Base-by-base conservation (phyloP, 2,113 vertebrate species). In the Elephas maximus region DNA sequence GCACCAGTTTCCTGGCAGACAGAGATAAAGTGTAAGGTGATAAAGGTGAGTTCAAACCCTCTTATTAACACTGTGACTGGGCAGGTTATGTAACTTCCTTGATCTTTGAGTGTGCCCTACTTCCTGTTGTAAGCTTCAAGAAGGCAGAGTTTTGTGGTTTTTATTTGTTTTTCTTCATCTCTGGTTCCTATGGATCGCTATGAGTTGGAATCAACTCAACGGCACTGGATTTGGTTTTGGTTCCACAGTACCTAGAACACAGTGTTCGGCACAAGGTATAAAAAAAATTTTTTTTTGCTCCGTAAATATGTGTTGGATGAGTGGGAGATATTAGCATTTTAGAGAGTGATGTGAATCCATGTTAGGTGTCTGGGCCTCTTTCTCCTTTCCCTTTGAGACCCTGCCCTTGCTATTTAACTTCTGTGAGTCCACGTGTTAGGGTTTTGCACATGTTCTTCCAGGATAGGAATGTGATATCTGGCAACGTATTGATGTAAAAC, bases 361-460 rank as follows among this genome's bases (percentile, higher is more conserved):
- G 28, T n/a, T 79, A 41, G 30, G 3, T 57, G 9, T 91, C 65
- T 45, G n/a, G 12, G 53, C 17, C 37, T 1, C 88, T 83, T 21
- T 12, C 23, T 1, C 45, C 30, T 81, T 62, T 77, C 17, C 24
- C 44, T 86, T 15, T 28, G 18, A 88, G 44, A 84, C 37, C 18
- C 33, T 95, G 90, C 24, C 20, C 23, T 86, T 95, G 48, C 86
- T 78, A 0, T 71, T 63, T 92, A 84, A 62, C 18, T 45, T 21
- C 76, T 28, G 3, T 15, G 41, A 86, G 48, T 71, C 30, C 65
- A 74, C 51, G 60, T 77, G 33, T 18, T 80, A 18, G 10, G 24
- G 30, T 92, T 93, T 92, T 94, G 53, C 62, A 67, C 45, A 18
- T 91, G 11, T 67, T 88, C 48, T 92, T 95, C 45, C 94, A 37